Percentiles rank a stretch among this genome's conserved stretches.
Evolutionary conservation across 2,888 invertebrate genomes (phyloP).

Genomic region (Acanthosoma haemorrhoidale): DNA sequence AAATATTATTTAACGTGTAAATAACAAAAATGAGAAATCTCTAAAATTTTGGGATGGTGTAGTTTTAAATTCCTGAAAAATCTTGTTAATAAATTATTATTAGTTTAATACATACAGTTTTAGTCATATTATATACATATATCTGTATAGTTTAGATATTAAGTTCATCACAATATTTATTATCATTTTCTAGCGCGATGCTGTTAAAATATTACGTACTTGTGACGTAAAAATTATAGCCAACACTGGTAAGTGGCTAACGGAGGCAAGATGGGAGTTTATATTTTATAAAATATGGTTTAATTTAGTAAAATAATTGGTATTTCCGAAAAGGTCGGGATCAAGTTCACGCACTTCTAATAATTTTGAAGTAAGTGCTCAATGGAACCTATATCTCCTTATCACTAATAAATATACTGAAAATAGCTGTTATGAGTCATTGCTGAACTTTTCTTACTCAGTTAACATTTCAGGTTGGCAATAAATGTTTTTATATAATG

Average conservation of each 20-base stretch:
- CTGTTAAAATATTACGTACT: too few relatives aligned
- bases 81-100: too few relatives aligned
- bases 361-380: neutral
- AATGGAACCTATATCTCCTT: neutral
- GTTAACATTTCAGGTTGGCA: neutral
- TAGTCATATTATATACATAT: too few relatives aligned
- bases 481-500: neutral
- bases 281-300: slow-evolving; percentile 9
- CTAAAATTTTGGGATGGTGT: too few relatives aligned
- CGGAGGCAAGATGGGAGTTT: slow-evolving; percentile 27
- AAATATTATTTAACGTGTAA: too few relatives aligned
- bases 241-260: slow-evolving; percentile 19
- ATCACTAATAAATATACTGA: neutral
- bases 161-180: too few relatives aligned
- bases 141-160: too few relatives aligned
- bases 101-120: too few relatives aligned
- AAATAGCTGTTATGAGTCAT: neutral
- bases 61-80: too few relatives aligned
- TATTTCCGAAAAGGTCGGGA: neutral
- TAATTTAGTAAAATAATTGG: neutral
- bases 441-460: neutral
- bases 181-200: too few relatives aligned
- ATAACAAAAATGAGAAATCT: too few relatives aligned
- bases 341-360: neutral
- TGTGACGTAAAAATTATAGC: too few relatives aligned